Evolutionary conservation across 1,140 invertebrate species (phyloP).

Genomic region (Drosophila sechellia): DNA sequence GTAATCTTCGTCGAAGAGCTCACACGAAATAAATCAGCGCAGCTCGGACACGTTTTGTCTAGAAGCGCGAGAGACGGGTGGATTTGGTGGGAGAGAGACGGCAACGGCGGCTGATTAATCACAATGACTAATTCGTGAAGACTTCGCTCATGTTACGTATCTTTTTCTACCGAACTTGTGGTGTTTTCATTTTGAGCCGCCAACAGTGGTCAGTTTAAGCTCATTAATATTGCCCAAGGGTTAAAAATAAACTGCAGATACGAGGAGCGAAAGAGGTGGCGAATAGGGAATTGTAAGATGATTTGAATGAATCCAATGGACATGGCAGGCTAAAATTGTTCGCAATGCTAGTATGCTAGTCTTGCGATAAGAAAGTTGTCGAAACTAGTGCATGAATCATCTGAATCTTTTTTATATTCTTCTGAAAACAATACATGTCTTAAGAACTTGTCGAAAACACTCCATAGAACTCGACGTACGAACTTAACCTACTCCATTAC

Average conservation of each 20-base stretch:
- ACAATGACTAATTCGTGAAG: slow-evolving; percentile 69
- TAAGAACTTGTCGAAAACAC: too few species aligned
- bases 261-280: slow-evolving; percentile 1
- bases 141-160: slow-evolving; percentile 10
- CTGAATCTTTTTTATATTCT: too few species aligned
- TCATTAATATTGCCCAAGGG: slow-evolving; percentile 59
- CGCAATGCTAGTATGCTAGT: too few species aligned
- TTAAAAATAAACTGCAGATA: slow-evolving; percentile 40
- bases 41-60: slow-evolving; percentile 40
- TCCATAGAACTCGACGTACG: too few species aligned
- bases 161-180: slow-evolving; percentile 7
- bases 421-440: too few species aligned
- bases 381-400: too few species aligned
- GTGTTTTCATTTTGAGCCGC: slow-evolving; percentile 39
- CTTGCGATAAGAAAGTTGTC: too few species aligned
- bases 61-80: background rate
- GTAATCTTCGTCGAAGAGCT: slow-evolving; percentile 51
- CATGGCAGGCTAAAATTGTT: too few species aligned
- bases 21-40: slow-evolving; percentile 60
- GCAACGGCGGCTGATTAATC: slow-evolving; percentile 59
- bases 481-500: background rate
- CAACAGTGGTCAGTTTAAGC: slow-evolving; percentile 52
- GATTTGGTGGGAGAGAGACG: slow-evolving; percentile 12
- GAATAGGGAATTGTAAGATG: slow-evolving; percentile 8
- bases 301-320: too few species aligned